Conservation (phyloP, 2,888 invertebrate genomes). For the Lissonota sp. region DNA sequence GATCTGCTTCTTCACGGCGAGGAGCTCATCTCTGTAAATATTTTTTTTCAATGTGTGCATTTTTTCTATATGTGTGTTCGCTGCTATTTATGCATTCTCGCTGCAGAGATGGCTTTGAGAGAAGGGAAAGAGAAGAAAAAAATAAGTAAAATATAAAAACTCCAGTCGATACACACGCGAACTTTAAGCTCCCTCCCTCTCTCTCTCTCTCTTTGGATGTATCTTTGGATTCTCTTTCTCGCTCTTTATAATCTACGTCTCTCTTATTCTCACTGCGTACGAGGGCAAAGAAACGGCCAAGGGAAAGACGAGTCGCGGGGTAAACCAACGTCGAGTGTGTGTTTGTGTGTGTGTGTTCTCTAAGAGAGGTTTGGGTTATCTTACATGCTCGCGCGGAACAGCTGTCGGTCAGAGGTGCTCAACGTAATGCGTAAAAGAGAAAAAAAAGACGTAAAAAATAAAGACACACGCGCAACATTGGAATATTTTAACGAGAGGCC, state of each 20-base stretch:
- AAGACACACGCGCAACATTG: too few species aligned
- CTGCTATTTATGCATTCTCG: slow-evolving; percentile 78
- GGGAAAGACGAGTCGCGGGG: slow-evolving; percentile 21
- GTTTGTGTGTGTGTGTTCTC: slow-evolving; percentile 65
- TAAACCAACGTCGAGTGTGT: slow-evolving; percentile 56
- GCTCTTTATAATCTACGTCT: slow-evolving; percentile 18
- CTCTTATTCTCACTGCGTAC: slow-evolving; percentile 12
- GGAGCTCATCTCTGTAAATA: slow-evolving; percentile 14
- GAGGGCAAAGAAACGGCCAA: slow-evolving; percentile 32
- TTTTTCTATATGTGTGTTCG: slow-evolving; percentile 58
- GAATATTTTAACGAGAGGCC: too few species aligned
- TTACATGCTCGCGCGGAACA: slow-evolving; percentile 78
- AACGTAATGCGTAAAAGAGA: slow-evolving; percentile 59
- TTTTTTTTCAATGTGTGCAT: background rate
- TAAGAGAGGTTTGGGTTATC: slow-evolving; percentile 78
- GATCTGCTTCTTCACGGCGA: slow-evolving; percentile 45
- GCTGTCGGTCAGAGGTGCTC: slow-evolving; percentile 82
- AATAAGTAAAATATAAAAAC: slow-evolving; percentile 76
- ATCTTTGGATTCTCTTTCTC: background rate
- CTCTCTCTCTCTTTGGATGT: slow-evolving; percentile 8
- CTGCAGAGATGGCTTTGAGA: slow-evolving; percentile 69
- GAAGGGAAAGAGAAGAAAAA: slow-evolving; percentile 59
- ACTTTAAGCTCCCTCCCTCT: slow-evolving; percentile 68
- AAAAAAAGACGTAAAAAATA: too few species aligned
- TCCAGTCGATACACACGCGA: slow-evolving; percentile 80